Conservation (phyloP, 2,888 invertebrate genomes). For the Ochropleura plecta region DNA sequence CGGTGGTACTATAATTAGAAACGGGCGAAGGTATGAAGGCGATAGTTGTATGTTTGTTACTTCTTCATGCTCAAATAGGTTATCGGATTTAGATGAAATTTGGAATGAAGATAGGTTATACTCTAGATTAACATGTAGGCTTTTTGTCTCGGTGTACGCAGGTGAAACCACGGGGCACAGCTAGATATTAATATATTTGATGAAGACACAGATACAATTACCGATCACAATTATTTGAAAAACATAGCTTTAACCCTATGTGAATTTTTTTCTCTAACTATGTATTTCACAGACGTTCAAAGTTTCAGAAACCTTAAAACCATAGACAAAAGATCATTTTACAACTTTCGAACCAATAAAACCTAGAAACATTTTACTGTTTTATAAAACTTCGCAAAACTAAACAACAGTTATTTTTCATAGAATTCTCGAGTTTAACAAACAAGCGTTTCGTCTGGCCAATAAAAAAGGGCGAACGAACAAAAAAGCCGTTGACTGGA, state of each 20-base stretch:
- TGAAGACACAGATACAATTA: neutral
- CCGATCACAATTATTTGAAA: neutral
- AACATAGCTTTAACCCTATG: too few relatives aligned
- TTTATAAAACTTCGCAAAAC: conserved; percentile 23
- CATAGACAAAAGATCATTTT: neutral
- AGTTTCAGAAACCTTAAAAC: neutral
- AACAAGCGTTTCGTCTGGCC: conserved; percentile 27
- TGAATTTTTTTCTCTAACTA: too few relatives aligned
- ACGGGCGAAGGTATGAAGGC: too few relatives aligned
- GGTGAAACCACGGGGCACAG: too few relatives aligned
- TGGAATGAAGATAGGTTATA: too few relatives aligned
- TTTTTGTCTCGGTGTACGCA: too few relatives aligned
- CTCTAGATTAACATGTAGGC: too few relatives aligned
- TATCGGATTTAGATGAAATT: too few relatives aligned
- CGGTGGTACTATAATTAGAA: too few relatives aligned
- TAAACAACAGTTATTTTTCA: conserved; percentile 20
- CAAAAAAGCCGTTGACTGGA: conserved; percentile 49
- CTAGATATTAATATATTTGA: too few relatives aligned
- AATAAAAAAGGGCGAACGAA: conserved; percentile 44
- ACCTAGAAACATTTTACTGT: conserved; percentile 33
- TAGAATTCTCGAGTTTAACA: conserved; percentile 34
- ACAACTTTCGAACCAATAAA: conserved; percentile 28
- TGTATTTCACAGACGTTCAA: neutral
- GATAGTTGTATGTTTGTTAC: too few relatives aligned
- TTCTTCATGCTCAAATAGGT: too few relatives aligned